Percentiles rank a stretch among this genome's conserved stretches.
These are phyloP conservation scores for Leptoclinus maculatus DNA, from an alignment of 2,797 vertebrate genomes.

Conservation along the genomic window DNA sequence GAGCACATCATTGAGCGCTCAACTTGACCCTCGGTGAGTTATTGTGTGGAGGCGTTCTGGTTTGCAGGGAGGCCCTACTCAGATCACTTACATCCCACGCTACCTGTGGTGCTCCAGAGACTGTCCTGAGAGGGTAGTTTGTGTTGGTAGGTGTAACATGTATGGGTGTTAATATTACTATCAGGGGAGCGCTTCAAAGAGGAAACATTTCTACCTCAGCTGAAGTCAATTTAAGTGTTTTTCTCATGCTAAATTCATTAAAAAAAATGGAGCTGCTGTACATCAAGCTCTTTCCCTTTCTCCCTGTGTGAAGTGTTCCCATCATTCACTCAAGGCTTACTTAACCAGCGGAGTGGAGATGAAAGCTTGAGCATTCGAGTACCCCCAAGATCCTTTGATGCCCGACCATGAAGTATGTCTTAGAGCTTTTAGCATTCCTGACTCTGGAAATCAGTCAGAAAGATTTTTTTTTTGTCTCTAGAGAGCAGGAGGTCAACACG, in stretches of 20 bases:
- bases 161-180: slow-evolving; percentile 33
- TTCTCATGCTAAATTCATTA: slow-evolving; percentile 32
- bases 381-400: slow-evolving; percentile 68
- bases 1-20: slow-evolving; percentile 61
- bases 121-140: slow-evolving; percentile 13
- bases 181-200: slow-evolving; percentile 38
- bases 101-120: slow-evolving; percentile 45
- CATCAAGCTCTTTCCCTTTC: slow-evolving; percentile 26
- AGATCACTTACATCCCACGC: slow-evolving; percentile 63
- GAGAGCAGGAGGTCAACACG: slow-evolving; percentile 55
- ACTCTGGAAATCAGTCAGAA: slow-evolving; percentile 55
- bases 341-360: slow-evolving; percentile 70
- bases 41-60: slow-evolving; percentile 56
- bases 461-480: slow-evolving; percentile 15
- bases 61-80: slow-evolving; percentile 44
- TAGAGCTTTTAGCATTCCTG: slow-evolving; percentile 74
- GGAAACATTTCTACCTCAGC: slow-evolving; percentile 21
- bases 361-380: slow-evolving; percentile 72
- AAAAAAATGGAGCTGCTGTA: slow-evolving; percentile 20
- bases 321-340: slow-evolving; percentile 70
- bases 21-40: slow-evolving; percentile 64
- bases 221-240: slow-evolving; percentile 30
- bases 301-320: slow-evolving; percentile 60
- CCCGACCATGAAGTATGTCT: slow-evolving; percentile 73
- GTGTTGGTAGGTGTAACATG: slow-evolving; percentile 25